A percentile compares a stretch with the other conserved stretches of the same genome.
Conservation (phyloP, 2,113 vertebrate species). For the Pollimyrus isidori region DNA sequence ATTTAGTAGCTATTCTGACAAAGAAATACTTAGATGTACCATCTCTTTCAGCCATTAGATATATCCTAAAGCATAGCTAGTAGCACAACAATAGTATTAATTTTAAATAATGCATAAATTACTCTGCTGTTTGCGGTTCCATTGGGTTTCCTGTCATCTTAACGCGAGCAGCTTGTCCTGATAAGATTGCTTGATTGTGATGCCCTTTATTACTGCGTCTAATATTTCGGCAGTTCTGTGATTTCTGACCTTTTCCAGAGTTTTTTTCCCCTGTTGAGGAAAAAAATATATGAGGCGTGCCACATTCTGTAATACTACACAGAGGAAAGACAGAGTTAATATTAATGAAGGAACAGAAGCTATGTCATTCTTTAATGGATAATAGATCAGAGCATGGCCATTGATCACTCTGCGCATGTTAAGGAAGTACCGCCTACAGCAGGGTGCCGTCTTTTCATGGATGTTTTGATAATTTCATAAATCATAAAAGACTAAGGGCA, state of each 20-base stretch:
- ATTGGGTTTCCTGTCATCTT: constrained; percentile 43
- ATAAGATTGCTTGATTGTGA: constrained; percentile 52
- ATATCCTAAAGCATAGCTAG: constrained; percentile 29
- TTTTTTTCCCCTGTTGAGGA: constrained; percentile 38
- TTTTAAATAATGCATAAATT: constrained; percentile 38
- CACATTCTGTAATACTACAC: constrained; percentile 33
- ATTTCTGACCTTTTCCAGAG: constrained; percentile 58
- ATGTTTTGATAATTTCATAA: constrained; percentile 41
- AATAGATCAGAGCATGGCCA: constrained; percentile 41
- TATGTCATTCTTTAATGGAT: constrained; percentile 51
- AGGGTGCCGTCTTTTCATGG: constrained; percentile 30
- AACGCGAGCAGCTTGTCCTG: constrained; percentile 42
- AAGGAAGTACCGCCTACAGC: constrained; percentile 33
- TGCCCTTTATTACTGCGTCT: constrained; percentile 56
- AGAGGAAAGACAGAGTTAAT: constrained; percentile 44
- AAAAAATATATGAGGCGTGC: constrained; percentile 35
- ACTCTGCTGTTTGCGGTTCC: constrained; percentile 31
- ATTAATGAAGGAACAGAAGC: constrained; percentile 53
- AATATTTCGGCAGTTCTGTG: constrained; percentile 51
- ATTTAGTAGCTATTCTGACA: neutral
- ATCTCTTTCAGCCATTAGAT: constrained; percentile 34
- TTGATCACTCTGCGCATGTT: constrained; percentile 41
- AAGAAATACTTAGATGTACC: constrained; percentile 22
- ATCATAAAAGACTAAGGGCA: constrained; percentile 10
- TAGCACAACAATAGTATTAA: constrained; percentile 41